Base-by-base conservation (phyloP, 2,888 invertebrate genomes). In the Lagria hirta region DNA sequence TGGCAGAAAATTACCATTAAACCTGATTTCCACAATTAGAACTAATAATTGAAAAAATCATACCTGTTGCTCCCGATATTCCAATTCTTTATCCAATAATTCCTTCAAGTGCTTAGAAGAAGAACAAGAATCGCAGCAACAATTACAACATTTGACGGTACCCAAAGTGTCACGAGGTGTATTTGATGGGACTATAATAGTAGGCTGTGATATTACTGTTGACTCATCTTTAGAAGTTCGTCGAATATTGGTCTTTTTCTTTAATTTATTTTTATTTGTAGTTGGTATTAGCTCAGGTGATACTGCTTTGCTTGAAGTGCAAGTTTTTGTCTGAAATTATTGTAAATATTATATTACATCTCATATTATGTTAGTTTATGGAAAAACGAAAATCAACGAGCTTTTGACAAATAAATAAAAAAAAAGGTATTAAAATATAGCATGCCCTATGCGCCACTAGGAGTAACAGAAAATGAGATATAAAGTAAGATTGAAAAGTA, bases 81-180 rank as follows among this genome's bases (percentile, higher is more conserved):
- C 60, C 33, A 62, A 56, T 43, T 65, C 65, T 37, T 57, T 61
- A 30, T 60, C 58, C 42, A 65, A 49, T 14, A 65, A 42, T 10
- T 64, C 61, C 18, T 55, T 59, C 35, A 65, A 50, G 43, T 58
- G 55, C 37, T 54, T 58, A 5, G 62, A 29, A 28, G 62, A 65
- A 28, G 51, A 52, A 7, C 56, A 58, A 14, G 52, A 49, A 16
- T 60, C 60, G 18, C 61, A 60, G 28, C 61, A 61, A 42, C 60
- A 58, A 48, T 55, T 59, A 11, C 44, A 43, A 28, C 24, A 35
- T 7, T 15, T 44, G 8, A n/a, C 30, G 8, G 20, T 24, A 8
- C 18, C 36, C 5, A 22, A 12, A 4, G n/a, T 11, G 4, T 34
- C 42, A 6, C 15, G 26, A 5, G 42, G 43, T 5, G 43, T 37